Evolutionary conservation across 2,888 invertebrate species (phyloP).

Genomic region (Ormyrus rosae): DNA sequence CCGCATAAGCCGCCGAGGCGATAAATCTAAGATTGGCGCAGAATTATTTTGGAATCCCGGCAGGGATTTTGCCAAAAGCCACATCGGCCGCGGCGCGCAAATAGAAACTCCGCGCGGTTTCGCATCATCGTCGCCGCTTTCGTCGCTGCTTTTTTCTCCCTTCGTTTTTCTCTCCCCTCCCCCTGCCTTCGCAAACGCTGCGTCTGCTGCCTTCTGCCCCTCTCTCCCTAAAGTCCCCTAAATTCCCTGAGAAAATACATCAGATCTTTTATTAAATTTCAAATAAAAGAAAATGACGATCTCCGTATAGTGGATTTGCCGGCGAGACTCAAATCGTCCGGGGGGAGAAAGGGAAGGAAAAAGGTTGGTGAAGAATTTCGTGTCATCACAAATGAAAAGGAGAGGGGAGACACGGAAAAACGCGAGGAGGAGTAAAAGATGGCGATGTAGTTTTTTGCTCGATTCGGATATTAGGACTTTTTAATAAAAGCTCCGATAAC

Average conservation of each 20-base stretch:
- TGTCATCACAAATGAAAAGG: conserved; percentile 22
- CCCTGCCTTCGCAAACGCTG: not conserved
- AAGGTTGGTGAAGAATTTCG: not conserved
- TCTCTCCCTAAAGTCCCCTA: not conserved
- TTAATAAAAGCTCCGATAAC: not conserved
- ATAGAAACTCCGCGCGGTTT: not conserved
- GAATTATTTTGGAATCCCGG: conserved; percentile 39
- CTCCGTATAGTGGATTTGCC: not conserved
- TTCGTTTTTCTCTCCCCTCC: not conserved
- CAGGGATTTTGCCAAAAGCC: conserved; percentile 28
- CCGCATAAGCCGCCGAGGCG: conserved; percentile 27
- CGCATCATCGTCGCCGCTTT: not conserved
- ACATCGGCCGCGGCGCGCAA: not conserved
- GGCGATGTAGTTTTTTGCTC: not conserved
- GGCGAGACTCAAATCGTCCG: not conserved
- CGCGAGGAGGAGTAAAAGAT: conserved; percentile 1
- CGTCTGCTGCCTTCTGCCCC: conserved; percentile 3
- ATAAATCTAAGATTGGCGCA: conserved; percentile 40
- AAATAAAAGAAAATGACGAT: conserved; percentile 43
- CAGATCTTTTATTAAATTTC: conserved; percentile 51
- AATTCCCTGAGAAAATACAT: conserved; percentile 35
- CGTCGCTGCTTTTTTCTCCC: not conserved
- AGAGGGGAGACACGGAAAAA: not conserved
- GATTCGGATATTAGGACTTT: not conserved
- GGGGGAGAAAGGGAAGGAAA: not conserved